These are phyloP conservation scores for Chromobotia macracanthus DNA, from an alignment of 2,797 vertebrate genomes.

Conservation along the genomic window DNA sequence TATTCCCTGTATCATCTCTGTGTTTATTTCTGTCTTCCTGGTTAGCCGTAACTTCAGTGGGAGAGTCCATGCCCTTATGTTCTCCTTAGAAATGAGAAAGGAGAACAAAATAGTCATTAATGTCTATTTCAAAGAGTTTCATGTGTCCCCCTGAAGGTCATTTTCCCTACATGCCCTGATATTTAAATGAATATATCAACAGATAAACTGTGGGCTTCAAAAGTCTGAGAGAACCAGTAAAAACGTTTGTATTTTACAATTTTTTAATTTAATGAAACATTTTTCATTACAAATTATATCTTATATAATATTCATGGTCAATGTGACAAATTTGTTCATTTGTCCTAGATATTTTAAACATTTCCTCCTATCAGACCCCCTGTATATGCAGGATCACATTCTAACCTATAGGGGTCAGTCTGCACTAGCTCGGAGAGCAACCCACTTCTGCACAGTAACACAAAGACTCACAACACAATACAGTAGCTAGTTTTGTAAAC, in stretches of 20 bases:
- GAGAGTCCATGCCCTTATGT: conserved; percentile 54
- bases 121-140: not conserved
- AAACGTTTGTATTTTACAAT: too few relatives aligned
- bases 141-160: too few relatives aligned
- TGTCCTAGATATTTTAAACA: too few relatives aligned
- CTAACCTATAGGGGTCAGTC: conserved; percentile 62
- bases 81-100: conserved; percentile 35
- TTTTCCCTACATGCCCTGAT: not conserved
- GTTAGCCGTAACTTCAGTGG: conserved; percentile 48
- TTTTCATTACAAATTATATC: not conserved
- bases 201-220: too few relatives aligned
- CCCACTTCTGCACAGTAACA: conserved; percentile 5
- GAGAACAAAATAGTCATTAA: not conserved
- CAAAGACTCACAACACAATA: conserved; percentile 4
- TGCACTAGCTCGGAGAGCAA: conserved; percentile 41
- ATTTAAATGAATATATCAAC: not conserved
- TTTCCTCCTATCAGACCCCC: too few relatives aligned
- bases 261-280: not conserved
- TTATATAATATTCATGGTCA: not conserved
- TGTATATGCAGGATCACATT: conserved; percentile 36
- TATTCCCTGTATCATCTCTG: conserved; percentile 31
- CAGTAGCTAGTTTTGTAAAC: conserved; percentile 37
- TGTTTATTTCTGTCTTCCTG: conserved; percentile 55
- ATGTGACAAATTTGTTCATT: too few relatives aligned
- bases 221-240: too few relatives aligned